Percentiles rank a stretch among this genome's conserved stretches.
These are phyloP conservation scores for Amphipyra berbera DNA, from an alignment of 2,888 invertebrate species.

Conservation along the genomic window DNA sequence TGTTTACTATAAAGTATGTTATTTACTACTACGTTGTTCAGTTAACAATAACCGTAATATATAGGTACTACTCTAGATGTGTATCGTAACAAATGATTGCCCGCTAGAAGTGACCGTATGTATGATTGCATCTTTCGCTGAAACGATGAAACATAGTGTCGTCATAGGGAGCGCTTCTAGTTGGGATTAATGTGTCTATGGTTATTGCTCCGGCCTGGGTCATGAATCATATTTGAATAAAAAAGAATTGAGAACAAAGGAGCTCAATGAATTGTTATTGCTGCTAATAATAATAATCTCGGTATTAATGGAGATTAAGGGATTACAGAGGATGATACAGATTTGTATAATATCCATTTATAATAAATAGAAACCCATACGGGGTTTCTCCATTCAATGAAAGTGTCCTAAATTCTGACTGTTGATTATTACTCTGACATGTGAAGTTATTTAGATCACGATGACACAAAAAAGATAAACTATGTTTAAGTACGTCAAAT, in stretches of 20 bases:
- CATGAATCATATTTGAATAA: slow-evolving; percentile 50
- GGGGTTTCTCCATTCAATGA: too few species aligned
- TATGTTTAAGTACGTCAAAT: too few species aligned
- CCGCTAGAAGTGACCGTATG: slow-evolving; percentile 69
- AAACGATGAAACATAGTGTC: slow-evolving; percentile 77
- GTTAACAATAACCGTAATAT: slow-evolving; percentile 21
- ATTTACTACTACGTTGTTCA: slow-evolving; percentile 29
- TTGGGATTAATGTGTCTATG: slow-evolving; percentile 58
- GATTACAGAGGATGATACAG: slow-evolving; percentile 2
- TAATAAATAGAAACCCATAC: too few species aligned
- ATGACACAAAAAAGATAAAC: too few species aligned
- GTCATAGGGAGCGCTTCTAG: slow-evolving; percentile 64
- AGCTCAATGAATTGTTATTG: slow-evolving; percentile 34
- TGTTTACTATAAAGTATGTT: slow-evolving; percentile 31
- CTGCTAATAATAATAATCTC: slow-evolving; percentile 30
- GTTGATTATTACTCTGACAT: too few species aligned
- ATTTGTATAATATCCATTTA: background rate
- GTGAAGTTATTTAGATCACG: too few species aligned
- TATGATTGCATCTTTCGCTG: slow-evolving; percentile 76
- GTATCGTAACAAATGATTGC: slow-evolving; percentile 50
- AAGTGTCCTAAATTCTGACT: too few species aligned
- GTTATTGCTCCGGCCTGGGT: slow-evolving; percentile 55
- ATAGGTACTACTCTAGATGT: slow-evolving; percentile 25
- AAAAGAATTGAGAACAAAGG: slow-evolving; percentile 51
- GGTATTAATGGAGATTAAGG: slow-evolving; percentile 21